These are phyloP conservation scores for Acrocyrtus sp. DNA, from an alignment of 2,888 invertebrate species.

Conservation along the genomic window DNA sequence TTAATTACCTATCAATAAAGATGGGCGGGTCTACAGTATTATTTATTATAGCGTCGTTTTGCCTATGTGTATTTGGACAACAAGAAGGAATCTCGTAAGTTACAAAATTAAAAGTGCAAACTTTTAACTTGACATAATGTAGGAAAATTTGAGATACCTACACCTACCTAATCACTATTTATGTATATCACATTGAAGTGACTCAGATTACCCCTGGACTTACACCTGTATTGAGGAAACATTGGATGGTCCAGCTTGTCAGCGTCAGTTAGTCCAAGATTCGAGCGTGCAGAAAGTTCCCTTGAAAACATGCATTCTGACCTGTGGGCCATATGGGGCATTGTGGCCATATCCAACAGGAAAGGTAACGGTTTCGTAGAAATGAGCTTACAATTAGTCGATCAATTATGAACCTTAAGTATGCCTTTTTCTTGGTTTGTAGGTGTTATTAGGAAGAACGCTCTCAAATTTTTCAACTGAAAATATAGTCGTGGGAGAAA, in stretches of 20 bases:
- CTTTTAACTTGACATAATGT: no score
- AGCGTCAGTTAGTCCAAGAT: conserved; percentile 23
- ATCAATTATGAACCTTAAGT: conserved; percentile 5
- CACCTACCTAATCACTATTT: no score
- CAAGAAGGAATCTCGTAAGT: no score
- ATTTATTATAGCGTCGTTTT: no score
- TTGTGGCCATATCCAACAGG: conserved; percentile 51
- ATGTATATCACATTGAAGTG: no score
- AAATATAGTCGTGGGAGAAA: conserved; percentile 1
- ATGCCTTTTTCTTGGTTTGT: no score
- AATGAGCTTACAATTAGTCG: conserved; percentile 12
- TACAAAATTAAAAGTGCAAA: no score
- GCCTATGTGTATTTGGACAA: no score
- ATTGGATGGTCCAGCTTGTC: conserved; percentile 60
- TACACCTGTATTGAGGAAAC: conserved; percentile 56
- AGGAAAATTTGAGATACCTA: no score
- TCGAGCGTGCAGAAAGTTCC: conserved; percentile 17
- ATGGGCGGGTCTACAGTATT: no score
- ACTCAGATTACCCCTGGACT: conserved; percentile 58
- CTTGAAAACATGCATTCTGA: conserved; percentile 54
- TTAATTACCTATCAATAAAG: no score
- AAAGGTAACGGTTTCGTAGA: conserved; percentile 45
- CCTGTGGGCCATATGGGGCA: conserved; percentile 52
- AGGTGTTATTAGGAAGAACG: conserved; percentile 31
- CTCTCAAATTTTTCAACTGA: conserved; percentile 22